Base-by-base conservation (phyloP, 2,113 vertebrate genomes). In the Odocoileus virginianus region DNA sequence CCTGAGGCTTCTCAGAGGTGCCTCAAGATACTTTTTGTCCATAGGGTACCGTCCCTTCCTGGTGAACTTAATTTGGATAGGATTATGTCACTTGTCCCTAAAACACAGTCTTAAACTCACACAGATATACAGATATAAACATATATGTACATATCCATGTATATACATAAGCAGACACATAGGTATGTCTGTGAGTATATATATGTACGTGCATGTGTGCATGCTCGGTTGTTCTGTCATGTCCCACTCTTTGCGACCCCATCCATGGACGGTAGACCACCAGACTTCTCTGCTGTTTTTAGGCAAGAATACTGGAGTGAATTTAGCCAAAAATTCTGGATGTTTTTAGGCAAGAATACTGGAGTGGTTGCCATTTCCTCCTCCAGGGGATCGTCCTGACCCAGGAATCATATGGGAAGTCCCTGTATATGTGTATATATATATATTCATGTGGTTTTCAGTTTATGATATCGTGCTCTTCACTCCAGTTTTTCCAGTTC, bases 171-270 rank as follows among this genome's bases (percentile, higher is more conserved):
- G 47, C 47, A 50, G 45, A 21, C 2, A 50, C 47, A 52, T 12
- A 81, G 52, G 47, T 81, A 9, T 50, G 45, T 21, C 9, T 33
- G 36, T 50, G 12, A 50, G 45, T 33, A 19, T 21, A 81, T 21
- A 21, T 33, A 52, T 2, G 16, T 76, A 76, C 6, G 12, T 81
- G 23, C 2, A 4, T 84, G 21, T 82, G 1, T 87, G 5, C n/a
- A 11, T 71, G n/a, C 64, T 71, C 5, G 17, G 17, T 21, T 0
- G 0, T 71, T 36, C 64, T 71, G 64, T 71, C 2, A 0, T 11
- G 17, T 71, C n/a, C 0, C 1, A 71, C 9, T 36, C n/a, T 50
- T 54, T 71, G 64, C 8, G 10, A 17, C 64, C n/a, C 64, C 4
- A 5, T 71, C 64, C 4, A 5, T 71, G n/a, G n/a, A 71, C 9